Evolutionary conservation across 2,113 vertebrate genomes (phyloP).

Genomic region (Actenoides hombroni): DNA sequence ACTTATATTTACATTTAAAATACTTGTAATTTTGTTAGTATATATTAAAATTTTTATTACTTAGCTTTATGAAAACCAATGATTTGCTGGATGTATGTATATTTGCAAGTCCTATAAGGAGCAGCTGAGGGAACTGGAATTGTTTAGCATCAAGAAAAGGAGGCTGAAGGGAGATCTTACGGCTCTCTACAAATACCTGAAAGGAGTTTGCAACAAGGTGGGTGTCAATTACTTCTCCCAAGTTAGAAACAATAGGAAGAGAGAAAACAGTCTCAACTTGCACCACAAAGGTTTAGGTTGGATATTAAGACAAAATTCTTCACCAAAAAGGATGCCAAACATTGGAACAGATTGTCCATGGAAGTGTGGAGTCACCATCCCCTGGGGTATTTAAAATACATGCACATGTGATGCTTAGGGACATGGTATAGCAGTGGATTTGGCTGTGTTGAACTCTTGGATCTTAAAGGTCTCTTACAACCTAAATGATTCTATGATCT

Average conservation of each 20-base stretch:
- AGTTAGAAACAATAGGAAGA: background rate
- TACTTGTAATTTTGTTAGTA: background rate
- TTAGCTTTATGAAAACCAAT: background rate
- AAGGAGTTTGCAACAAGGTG: background rate
- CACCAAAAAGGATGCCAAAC: background rate
- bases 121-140: background rate
- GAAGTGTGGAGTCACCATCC: background rate
- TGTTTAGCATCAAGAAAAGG: background rate
- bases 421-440: background rate
- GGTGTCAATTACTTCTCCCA: background rate
- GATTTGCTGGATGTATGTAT: background rate
- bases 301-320: background rate
- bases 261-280: background rate
- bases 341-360: background rate
- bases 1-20: background rate
- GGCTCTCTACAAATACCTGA: fast-evolving
- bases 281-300: background rate
- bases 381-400: background rate
- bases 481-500: background rate
- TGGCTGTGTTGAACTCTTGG: background rate
- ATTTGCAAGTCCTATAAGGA: background rate
- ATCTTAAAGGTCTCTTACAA: background rate
- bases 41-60: background rate
- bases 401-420: background rate
- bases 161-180: background rate